Percentiles rank a stretch among this genome's conserved stretches.
phyloP scores from a whole-genome alignment of 2,113 vertebrate species.

The Ochotona princeps region DNA sequence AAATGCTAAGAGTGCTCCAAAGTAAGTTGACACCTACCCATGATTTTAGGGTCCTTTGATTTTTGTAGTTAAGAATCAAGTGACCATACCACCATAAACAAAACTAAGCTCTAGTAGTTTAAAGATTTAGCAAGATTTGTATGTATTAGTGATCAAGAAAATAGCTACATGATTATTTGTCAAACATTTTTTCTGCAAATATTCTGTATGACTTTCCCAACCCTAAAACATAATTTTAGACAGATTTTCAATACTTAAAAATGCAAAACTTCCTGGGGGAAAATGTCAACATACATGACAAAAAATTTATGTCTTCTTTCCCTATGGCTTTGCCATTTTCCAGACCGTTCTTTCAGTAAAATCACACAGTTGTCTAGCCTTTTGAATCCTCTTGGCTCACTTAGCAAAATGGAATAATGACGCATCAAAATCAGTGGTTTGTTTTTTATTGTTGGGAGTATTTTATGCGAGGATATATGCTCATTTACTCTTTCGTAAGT shows the following conservation, averaged over 20 bases:
- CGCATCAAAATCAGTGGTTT: neutral
- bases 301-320: neutral
- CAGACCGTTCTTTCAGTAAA: neutral
- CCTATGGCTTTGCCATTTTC: neutral
- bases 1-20: conserved; percentile 2
- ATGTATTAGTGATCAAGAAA: neutral
- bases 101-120: neutral
- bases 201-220: neutral
- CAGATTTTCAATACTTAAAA: neutral
- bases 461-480: neutral
- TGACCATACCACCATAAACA: neutral
- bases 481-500: neutral
- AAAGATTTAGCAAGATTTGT: neutral
- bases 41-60: neutral
- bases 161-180: neutral
- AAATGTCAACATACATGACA: neutral
- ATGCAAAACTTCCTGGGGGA: neutral
- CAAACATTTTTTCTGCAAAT: neutral
- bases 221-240: neutral
- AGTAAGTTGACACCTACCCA: conserved; percentile 56
- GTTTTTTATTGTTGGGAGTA: neutral
- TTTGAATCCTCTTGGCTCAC: neutral
- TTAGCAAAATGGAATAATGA: too few relatives aligned
- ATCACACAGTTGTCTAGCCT: neutral
- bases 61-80: neutral